Evolutionary conservation across 2,113 vertebrate genomes (phyloP).

Genomic region (Rhinichthys klamathensis): DNA sequence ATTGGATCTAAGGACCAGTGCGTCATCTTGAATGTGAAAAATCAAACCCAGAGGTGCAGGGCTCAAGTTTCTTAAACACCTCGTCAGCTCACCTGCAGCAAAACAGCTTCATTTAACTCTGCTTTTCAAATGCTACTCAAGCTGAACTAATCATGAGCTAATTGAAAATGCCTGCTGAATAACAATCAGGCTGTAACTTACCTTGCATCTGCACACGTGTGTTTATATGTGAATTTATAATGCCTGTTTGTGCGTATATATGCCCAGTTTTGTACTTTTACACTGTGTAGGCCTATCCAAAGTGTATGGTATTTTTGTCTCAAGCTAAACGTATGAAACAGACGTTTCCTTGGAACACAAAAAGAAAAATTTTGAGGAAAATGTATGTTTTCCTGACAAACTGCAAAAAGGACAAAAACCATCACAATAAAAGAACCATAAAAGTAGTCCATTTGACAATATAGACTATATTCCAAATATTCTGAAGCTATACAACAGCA

Average conservation of each 20-base stretch:
- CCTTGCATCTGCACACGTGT: slow-evolving; percentile 20
- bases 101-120: not conserved
- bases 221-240: not conserved
- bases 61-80: not conserved
- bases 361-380: no score
- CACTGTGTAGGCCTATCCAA: not conserved
- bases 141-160: slow-evolving; percentile 8
- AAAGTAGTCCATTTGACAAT: no score
- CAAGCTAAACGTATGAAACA: no score
- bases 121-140: slow-evolving; percentile 11
- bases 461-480: not conserved
- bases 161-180: slow-evolving; percentile 37
- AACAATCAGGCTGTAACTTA: slow-evolving; percentile 13
- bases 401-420: no score
- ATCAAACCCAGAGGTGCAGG: not conserved
- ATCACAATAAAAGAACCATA: no score
- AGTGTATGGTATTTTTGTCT: no score
- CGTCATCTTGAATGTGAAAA: no score
- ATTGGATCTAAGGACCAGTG: no score
- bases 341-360: no score
- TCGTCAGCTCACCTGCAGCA: not conserved
- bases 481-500: not conserved
- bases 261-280: not conserved
- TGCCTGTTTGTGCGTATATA: not conserved
- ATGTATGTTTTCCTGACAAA: no score